A percentile compares a stretch with the other conserved stretches of the same genome.
Evolutionary conservation across 2,113 vertebrate genomes (phyloP).

Genomic region (Nyctereutes procyonoides): DNA sequence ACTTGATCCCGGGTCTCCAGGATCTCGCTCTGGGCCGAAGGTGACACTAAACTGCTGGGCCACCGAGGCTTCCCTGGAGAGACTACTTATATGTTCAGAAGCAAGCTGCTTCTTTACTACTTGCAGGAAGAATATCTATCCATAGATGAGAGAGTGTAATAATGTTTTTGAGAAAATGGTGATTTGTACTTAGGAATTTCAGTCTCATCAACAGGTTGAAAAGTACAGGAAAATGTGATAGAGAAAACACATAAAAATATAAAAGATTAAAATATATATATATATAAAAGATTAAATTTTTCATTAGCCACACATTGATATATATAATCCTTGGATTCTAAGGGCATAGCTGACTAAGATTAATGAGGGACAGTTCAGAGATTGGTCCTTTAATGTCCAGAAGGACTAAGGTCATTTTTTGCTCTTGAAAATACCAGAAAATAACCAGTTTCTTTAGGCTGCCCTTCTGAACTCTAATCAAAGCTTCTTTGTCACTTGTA

Average conservation of each 20-base stretch:
- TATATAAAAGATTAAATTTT: conserved; percentile 13
- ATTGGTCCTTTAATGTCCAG: neutral
- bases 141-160: neutral
- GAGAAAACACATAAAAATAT: neutral
- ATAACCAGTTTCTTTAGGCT: neutral
- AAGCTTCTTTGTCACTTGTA: conserved; percentile 20
- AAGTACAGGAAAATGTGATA: neutral
- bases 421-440: conserved; percentile 11
- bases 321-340: neutral
- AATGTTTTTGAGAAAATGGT: conserved; percentile 11
- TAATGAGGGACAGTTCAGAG: conserved; percentile 24
- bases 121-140: neutral
- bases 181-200: neutral
- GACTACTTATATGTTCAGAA: neutral
- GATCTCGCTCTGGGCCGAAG: too few relatives aligned
- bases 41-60: too few relatives aligned
- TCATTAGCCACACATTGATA: neutral
- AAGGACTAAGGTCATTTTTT: neutral
- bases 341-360: neutral
- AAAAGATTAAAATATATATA: neutral
- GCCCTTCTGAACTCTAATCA: conserved; percentile 4
- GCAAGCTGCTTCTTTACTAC: neutral
- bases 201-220: neutral
- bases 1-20: too few relatives aligned
- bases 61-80: neutral